Evolutionary conservation across 92 coral and sea anemone species (phyloP).

Genomic region (Porites divaricata): DNA sequence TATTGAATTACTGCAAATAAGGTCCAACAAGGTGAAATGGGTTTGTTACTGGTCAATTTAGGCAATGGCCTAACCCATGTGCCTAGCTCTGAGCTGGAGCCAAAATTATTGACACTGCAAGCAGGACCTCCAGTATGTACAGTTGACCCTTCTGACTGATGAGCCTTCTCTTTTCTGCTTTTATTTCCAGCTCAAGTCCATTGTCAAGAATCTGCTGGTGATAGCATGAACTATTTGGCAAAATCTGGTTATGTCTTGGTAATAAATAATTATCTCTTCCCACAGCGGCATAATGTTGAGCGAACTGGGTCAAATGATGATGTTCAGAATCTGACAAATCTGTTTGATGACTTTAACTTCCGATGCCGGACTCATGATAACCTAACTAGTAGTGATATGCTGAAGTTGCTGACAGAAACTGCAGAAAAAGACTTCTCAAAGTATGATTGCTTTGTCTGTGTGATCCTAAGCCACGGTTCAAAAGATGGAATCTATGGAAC

Average conservation of each 20-base stretch:
- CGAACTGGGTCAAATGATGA: conserved; percentile 83
- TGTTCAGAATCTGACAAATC: conserved; percentile 49
- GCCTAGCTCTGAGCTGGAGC: too few species aligned
- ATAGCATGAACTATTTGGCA: conserved; percentile 44
- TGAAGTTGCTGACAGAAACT: conserved; percentile 48
- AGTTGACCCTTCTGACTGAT: too few species aligned
- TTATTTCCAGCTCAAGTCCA: conserved; percentile 47
- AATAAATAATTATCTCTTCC: conserved; percentile 74
- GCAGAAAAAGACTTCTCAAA: conserved; percentile 77
- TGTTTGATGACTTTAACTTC: conserved; percentile 76
- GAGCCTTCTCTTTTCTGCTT: background rate
- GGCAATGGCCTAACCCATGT: too few species aligned
- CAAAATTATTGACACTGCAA: too few species aligned
- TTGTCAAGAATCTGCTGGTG: conserved; percentile 64
- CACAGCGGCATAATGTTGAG: conserved; percentile 43
- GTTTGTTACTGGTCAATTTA: too few species aligned
- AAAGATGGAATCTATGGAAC: conserved; percentile 79
- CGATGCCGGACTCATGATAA: conserved; percentile 4
- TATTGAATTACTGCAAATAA: too few species aligned
- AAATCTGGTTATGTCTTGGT: conserved; percentile 83
- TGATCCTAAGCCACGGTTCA: conserved; percentile 89
- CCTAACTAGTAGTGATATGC: conserved; percentile 63
- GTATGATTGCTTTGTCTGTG: conserved; percentile 86
- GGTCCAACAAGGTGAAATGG: too few species aligned
- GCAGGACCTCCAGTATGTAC: too few species aligned